Evolutionary conservation across 2,113 vertebrate species (phyloP), one percentile per base, ranked within the genome.

Genomic region (Pterocles burchelli): DNA sequence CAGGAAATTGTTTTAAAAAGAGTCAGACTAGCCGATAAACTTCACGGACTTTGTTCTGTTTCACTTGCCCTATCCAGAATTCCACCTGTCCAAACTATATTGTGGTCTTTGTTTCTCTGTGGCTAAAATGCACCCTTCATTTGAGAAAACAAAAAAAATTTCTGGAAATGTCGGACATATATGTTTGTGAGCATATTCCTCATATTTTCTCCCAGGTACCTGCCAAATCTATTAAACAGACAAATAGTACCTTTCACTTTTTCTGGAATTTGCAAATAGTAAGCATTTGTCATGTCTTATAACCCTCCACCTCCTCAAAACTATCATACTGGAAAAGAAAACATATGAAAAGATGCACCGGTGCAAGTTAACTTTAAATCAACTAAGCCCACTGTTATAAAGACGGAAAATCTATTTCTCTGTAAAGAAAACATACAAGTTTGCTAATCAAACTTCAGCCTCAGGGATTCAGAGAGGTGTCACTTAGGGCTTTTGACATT

Each of bases 261-360:
- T 93, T 85, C 73, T 94, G 70, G 89, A 91, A 95, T 94, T 91
- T 96, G 83, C 34, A 90, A 82, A 97, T 58, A 51, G 70, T 79
- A 94, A 52, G 18, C 8, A 70, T 76, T 89, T 95, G 61, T 95
- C 68, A 83, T 33, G 45, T 66, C 55, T 81, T 88, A 45, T 55
- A 93, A 72, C n/a, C 71, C 6, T 85, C 67, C 49, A 86, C 59
- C 63, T 95, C 74, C 71, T 36, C 38, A 72, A 55, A 85, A 82
- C 79, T 80, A 57, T 93, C 96, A 83, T 43, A 59, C 31, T 78
- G 81, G 76, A 95, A 96, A 94, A 96, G 34, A 84, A 96, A 93
- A 85, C 21, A 75, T 38, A 73, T 59, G 88, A 80, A 84, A 88
- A 87, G 78, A 87, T 51, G 73, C 52, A 91, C 80, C 52, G 85